Percentiles rank a stretch among this genome's conserved stretches.
phyloP scores from a whole-genome alignment of 2,113 vertebrate genomes.

The Aspidoscelis tigris region DNA sequence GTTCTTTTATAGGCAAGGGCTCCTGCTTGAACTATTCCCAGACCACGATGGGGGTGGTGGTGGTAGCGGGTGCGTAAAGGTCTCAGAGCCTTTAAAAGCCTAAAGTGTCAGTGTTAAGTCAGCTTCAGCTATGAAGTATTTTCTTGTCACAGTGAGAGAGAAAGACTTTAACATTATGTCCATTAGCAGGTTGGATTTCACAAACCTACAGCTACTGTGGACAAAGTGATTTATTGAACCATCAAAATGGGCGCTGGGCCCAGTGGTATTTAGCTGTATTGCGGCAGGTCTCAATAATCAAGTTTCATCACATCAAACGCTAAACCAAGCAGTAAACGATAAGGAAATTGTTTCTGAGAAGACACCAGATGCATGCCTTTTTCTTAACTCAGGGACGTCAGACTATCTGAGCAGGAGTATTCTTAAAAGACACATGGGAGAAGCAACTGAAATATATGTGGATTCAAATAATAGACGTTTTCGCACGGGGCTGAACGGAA shows the following conservation, averaged over 20 bases:
- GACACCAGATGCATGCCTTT: constrained; percentile 36
- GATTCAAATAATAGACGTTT: not conserved
- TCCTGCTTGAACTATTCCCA: constrained; percentile 29
- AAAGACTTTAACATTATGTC: constrained; percentile 34
- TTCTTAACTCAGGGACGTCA: constrained; percentile 34
- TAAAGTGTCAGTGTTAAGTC: constrained; percentile 3
- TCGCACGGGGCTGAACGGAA: no score
- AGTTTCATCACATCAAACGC: constrained; percentile 60
- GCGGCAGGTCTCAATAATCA: constrained; percentile 47
- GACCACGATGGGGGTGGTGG: not conserved
- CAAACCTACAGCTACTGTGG: not conserved
- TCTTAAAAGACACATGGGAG: constrained; percentile 46
- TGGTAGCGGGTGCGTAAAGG: not conserved
- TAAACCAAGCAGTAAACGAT: constrained; percentile 47
- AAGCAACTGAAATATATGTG: constrained; percentile 46
- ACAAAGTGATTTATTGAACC: constrained; percentile 45
- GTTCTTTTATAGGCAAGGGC: constrained; percentile 44
- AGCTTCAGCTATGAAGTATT: constrained; percentile 40
- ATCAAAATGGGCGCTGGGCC: constrained; percentile 31
- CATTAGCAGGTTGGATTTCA: constrained; percentile 32
- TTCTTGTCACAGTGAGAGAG: constrained; percentile 34
- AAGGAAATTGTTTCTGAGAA: constrained; percentile 60
- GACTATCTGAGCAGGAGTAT: constrained; percentile 50
- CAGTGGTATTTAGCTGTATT: constrained; percentile 42
- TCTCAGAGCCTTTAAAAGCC: constrained; percentile 6